Percentiles rank a stretch among this genome's conserved stretches.
Conservation (phyloP, 2,888 invertebrate species). For the Troglohyphantes excavatus region DNA sequence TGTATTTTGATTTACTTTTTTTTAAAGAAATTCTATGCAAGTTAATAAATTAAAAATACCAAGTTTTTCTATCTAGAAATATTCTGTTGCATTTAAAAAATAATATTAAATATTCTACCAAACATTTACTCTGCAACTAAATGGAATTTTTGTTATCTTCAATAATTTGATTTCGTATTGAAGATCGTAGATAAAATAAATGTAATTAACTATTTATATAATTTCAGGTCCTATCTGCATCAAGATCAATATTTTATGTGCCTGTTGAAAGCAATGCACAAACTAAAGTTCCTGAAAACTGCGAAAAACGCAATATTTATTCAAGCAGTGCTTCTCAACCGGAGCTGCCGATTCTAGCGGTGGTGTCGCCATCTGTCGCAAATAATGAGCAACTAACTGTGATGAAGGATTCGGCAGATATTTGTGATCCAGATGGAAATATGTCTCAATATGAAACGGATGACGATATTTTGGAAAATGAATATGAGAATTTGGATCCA, state of each 20-base stretch:
- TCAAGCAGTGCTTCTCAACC: not conserved
- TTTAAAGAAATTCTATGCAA: no score
- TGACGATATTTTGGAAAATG: constrained; percentile 83
- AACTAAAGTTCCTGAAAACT: constrained; percentile 24
- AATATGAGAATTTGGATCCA: constrained; percentile 90
- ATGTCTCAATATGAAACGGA: constrained; percentile 54
- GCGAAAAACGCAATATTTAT: not conserved
- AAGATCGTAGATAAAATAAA: no score
- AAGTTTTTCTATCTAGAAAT: no score
- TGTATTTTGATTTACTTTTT: no score
- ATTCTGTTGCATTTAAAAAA: no score
- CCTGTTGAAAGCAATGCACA: constrained; percentile 44
- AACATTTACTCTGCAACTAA: no score
- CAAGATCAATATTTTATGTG: constrained; percentile 68
- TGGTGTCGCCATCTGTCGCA: constrained; percentile 64
- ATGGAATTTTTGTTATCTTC: no score
- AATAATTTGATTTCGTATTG: no score
- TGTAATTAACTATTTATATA: no score
- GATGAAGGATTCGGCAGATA: not conserved
- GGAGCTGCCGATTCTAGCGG: not conserved
- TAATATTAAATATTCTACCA: no score
- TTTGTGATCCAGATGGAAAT: constrained; percentile 26
- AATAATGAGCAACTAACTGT: not conserved
- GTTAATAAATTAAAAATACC: no score
- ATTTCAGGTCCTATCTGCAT: constrained; percentile 52